These are phyloP conservation scores for Ispidina picta DNA, from an alignment of 2,797 vertebrate genomes.

Conservation along the genomic window DNA sequence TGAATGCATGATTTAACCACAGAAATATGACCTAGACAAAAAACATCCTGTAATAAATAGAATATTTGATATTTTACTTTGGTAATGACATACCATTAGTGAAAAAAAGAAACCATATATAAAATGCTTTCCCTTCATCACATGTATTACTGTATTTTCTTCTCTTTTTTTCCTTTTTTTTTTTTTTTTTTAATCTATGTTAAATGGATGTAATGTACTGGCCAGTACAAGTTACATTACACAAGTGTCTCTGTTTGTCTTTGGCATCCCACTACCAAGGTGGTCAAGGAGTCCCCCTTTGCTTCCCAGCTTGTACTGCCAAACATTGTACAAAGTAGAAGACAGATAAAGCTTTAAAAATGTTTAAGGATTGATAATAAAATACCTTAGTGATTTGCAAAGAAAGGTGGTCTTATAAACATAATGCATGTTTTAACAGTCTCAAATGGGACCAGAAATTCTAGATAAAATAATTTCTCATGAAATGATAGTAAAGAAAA, in stretches of 20 bases:
- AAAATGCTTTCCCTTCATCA: not conserved
- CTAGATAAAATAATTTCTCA: constrained; percentile 61
- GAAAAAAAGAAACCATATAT: not conserved
- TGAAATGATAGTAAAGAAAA: constrained; percentile 61
- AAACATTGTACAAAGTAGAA: not conserved
- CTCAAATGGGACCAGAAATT: not conserved
- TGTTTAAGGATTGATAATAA: not conserved
- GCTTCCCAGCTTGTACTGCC: not conserved
- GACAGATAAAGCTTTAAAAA: not conserved
- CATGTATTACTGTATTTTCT: not conserved
- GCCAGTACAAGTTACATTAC: not conserved
- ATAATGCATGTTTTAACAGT: not conserved
- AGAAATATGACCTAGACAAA: not conserved
- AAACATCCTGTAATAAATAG: not conserved
- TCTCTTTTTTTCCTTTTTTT: not conserved
- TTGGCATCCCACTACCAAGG: not conserved
- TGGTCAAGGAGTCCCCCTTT: not conserved
- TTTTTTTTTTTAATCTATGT: not conserved
- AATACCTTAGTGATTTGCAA: not conserved
- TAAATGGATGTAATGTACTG: not conserved
- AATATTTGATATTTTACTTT: not conserved
- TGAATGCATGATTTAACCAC: not conserved
- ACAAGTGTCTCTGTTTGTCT: not conserved
- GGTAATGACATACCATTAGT: not conserved
- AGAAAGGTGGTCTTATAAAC: not conserved